These are phyloP conservation scores for Gandaritis pyraliata DNA, from an alignment of 2,888 invertebrate genomes.

Conservation along the genomic window DNA sequence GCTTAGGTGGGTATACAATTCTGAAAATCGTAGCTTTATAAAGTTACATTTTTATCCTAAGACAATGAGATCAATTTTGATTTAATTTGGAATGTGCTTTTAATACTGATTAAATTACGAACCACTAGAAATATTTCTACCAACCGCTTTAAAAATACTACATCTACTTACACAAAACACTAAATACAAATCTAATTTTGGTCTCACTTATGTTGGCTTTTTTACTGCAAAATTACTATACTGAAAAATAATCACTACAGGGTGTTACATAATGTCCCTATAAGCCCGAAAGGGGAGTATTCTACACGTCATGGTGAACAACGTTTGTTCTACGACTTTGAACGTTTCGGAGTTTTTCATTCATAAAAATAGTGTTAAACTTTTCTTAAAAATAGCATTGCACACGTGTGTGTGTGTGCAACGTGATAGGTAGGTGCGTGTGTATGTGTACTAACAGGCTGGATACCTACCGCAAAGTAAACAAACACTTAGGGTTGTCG, in stretches of 20 bases:
- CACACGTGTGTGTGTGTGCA: too few species aligned
- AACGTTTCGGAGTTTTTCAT: too few species aligned
- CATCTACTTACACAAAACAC: slow-evolving; percentile 17
- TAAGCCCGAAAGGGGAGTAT: too few species aligned
- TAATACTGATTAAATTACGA: slow-evolving; percentile 30
- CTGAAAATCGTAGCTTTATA: slow-evolving; percentile 6
- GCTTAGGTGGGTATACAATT: slow-evolving; percentile 16
- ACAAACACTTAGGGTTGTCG: too few species aligned
- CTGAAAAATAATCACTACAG: background rate
- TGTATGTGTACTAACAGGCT: too few species aligned
- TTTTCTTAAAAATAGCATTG: too few species aligned
- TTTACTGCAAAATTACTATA: slow-evolving; percentile 11
- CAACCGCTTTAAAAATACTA: slow-evolving; percentile 30
- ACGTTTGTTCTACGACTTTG: too few species aligned
- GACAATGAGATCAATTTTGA: slow-evolving; percentile 30
- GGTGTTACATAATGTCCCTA: too few species aligned
- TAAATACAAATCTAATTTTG: slow-evolving; percentile 34
- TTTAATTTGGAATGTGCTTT: slow-evolving; percentile 25
- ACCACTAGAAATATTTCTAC: slow-evolving; percentile 8
- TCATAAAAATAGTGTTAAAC: too few species aligned
- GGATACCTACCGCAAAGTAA: too few species aligned
- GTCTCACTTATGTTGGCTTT: slow-evolving; percentile 38
- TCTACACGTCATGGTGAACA: too few species aligned
- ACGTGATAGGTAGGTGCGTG: too few species aligned
- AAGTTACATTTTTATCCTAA: slow-evolving; percentile 5